Evolutionary conservation across 2,113 vertebrate genomes (phyloP), one percentile per base, ranked within the genome.

Genomic region (Hippopotamus amphibius): DNA sequence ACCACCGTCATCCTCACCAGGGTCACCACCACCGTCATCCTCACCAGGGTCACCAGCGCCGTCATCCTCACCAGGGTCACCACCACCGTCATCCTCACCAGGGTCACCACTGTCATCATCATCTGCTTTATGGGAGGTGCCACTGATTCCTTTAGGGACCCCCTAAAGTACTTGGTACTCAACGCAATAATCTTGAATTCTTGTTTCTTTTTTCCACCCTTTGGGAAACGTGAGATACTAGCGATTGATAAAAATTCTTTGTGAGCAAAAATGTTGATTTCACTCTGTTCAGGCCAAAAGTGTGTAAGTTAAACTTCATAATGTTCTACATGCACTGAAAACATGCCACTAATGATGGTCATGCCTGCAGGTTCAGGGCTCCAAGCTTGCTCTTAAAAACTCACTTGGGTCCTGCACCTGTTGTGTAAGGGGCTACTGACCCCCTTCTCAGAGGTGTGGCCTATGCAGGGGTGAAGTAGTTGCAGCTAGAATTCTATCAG

Each of bases 211-310:
- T 79, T 83, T 41, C 6, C 22, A 15, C 79, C 65, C 28, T 66
- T 90, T 61, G 65, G 85, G 48, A 48, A 87, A 63, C 80, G 28
- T 17, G 43, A 87, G 7, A 6, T 48, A 61, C 66, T 90, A 72
- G 48, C 28, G 66, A 82, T 14, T 9, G 53, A 19, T 41, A 46
- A 76, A 89, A 80, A 26, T 30, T 96, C 79, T 37, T 59, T 21
- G 9, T 2, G 57, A 69, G 37, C n/a, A 13, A 86, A 72, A 66
- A 68, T 86, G 80, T 91, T 53, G 41, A 76, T 88, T 96, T 85
- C 33, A 37, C 41, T 69, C 26, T 57, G 9, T 50, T 81, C 7
- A 24, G 41, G 43, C 30, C 0, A 37, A 57, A 77, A 83, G n/a
- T 37, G 28, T 72, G 24, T 43, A 53, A 61, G 57, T 80, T 16